These are phyloP conservation scores for Phasia obesa DNA, from an alignment of 2,888 invertebrate species.

Conservation along the genomic window DNA sequence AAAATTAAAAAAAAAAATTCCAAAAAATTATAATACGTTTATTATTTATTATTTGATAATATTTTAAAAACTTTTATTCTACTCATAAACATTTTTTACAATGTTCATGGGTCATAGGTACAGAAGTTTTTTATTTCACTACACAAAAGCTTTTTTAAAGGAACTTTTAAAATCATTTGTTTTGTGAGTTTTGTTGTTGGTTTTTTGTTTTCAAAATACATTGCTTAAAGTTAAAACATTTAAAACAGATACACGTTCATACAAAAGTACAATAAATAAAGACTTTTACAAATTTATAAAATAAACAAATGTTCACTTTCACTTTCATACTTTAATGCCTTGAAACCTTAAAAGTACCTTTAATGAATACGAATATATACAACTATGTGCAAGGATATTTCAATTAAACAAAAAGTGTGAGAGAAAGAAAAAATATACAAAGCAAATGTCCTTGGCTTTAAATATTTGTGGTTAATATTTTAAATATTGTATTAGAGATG, in stretches of 20 bases:
- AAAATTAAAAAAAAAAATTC: no score
- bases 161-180: no score
- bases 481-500: background rate
- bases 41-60: no score
- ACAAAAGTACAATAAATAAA: constrained; percentile 1
- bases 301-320: background rate
- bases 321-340: constrained; percentile 24
- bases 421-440: background rate
- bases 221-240: no score
- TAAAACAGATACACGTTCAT: background rate
- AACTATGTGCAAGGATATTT: constrained; percentile 24
- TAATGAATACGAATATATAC: constrained; percentile 31
- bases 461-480: background rate
- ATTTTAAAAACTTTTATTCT: no score
- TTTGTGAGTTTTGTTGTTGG: no score
- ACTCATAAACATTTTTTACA: no score
- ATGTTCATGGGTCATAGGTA: no score
- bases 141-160: no score
- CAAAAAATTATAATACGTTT: no score
- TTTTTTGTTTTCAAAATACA: no score
- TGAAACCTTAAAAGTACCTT: constrained; percentile 48
- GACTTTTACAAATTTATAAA: background rate
- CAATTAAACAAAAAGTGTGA: background rate
- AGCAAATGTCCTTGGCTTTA: constrained; percentile 30
- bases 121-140: no score